Conservation (phyloP, 2,113 vertebrate species). For the Archilochus colubris region DNA sequence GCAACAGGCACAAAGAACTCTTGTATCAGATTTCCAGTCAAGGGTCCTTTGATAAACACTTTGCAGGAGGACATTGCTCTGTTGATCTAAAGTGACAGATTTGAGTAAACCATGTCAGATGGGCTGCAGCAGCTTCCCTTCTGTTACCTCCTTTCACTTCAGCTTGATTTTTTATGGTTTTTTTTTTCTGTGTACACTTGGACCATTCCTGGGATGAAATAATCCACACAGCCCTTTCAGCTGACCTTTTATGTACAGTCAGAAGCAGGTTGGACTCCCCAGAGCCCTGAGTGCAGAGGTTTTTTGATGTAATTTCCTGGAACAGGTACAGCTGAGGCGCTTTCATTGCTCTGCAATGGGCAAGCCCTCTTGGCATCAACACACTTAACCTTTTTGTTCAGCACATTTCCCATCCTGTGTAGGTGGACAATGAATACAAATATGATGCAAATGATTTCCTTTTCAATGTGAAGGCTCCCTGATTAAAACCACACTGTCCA, state of each 20-base stretch:
- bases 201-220: neutral
- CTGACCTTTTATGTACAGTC: neutral
- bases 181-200: neutral
- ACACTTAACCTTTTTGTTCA: constrained; percentile 16
- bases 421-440: constrained; percentile 48
- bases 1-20: neutral
- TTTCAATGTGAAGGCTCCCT: neutral
- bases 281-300: neutral
- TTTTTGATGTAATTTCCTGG: constrained; percentile 2
- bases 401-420: constrained; percentile 28
- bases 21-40: neutral
- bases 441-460: constrained; percentile 18
- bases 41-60: neutral
- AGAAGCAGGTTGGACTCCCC: neutral
- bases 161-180: neutral
- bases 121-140: neutral
- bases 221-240: neutral
- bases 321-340: neutral
- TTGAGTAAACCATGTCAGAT: neutral
- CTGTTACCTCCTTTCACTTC: neutral
- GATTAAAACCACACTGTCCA: constrained; percentile 6
- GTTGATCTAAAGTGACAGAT: neutral
- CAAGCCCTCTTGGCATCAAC: constrained; percentile 25
- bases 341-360: neutral
- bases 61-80: neutral